Percentiles rank a stretch among this genome's conserved stretches.
Evolutionary conservation across 2,888 invertebrate species (phyloP).

Genomic region (Lottia scabra): DNA sequence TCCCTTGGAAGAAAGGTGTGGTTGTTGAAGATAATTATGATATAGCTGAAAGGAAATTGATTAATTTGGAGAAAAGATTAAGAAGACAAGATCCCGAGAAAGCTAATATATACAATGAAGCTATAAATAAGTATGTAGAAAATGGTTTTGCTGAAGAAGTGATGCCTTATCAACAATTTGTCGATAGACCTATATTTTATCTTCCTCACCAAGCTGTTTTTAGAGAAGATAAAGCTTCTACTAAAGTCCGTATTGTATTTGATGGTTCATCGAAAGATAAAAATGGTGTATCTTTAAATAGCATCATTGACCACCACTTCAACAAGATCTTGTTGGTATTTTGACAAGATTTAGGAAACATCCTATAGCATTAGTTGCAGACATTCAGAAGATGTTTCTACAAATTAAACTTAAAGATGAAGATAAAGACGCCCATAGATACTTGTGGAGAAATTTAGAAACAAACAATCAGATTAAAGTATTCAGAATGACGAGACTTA

Average conservation of each 20-base stretch:
- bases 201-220: neutral
- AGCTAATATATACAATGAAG: neutral
- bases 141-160: neutral
- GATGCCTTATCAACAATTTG: neutral
- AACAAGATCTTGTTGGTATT: neutral
- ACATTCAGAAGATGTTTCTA: neutral
- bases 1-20: neutral
- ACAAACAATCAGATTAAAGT: neutral
- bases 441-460: neutral
- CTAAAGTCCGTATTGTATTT: neutral
- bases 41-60: neutral
- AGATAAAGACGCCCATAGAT: neutral
- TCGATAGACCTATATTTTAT: neutral
- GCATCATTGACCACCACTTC: neutral
- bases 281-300: neutral
- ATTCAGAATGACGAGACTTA: neutral
- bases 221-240: neutral
- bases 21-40: neutral
- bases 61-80: neutral
- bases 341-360: neutral
- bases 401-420: neutral
- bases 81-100: neutral
- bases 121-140: neutral
- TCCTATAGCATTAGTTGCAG: neutral
- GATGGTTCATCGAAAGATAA: neutral